Base-by-base conservation (phyloP, 92 coral and sea anemone genomes). In the Paramuricea clavata region DNA sequence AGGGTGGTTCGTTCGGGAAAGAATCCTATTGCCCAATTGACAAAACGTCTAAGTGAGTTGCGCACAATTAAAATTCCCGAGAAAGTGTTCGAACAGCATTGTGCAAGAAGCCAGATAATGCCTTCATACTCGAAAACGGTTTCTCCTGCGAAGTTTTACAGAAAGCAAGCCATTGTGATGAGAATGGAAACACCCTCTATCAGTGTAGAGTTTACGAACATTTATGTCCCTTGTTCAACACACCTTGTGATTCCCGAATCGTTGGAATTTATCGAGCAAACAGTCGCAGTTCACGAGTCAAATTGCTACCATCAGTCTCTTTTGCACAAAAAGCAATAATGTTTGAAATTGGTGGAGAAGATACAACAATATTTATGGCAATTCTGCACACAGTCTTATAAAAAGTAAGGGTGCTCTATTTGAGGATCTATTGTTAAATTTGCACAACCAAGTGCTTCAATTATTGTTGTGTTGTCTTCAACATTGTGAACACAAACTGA, bases 21-120 rank as follows among this genome's bases (percentile, higher is more conserved):
- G 4, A 26, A 68, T 35, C 35, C 74, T 17, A 0, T 68, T 28
- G 27, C 76, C 32, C 86, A 81, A 28, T 16, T 81, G 27, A 60
- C 34, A 41, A 81, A 81, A 41, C 5, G 86, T 17, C 43, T 81
- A 49, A 75, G 81, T 75, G 81, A 49, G 27, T 12, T 11, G 1
- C 33, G 44, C 44, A 64, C 64, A 9, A 25, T 19, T 19, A 44
- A 43, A 27, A 21, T 75, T 31, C 81, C 64, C 36, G 60, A 75
- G 12, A 49, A 1, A 4, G 5, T 6, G 43, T 22, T 2, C 15
- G 52, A 2, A 43, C 5, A 1, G 0, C 30, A 42, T 7, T 35
- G 22, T 1, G 44, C 81, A 35, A 44, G 64, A 75, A 49, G 64
- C 81, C 81, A 1, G 25, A 75, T 25, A 75, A 75, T 75, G 64